These are phyloP conservation scores for Catonia carolina DNA, from an alignment of 2,888 invertebrate species.

Conservation along the genomic window DNA sequence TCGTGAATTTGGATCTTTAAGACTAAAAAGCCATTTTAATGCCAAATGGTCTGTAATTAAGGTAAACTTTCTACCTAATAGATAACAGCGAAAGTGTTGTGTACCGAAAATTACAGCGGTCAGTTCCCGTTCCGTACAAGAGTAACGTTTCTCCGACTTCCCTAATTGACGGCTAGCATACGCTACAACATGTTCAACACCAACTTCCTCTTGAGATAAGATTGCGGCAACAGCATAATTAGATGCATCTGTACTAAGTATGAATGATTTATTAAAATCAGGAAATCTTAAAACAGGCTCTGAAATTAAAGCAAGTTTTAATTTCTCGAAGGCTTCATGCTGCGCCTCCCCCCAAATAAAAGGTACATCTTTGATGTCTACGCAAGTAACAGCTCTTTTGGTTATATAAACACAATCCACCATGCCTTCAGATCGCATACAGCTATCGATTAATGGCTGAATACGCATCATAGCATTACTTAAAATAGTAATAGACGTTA, in stretches of 20 bases:
- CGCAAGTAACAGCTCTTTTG: no score
- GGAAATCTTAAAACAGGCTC: constrained; percentile 21
- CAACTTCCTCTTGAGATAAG: no score
- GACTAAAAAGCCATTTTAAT: no score
- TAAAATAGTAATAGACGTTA: no score
- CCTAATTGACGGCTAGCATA: constrained; percentile 37
- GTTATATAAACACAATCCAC: background rate
- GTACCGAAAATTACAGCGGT: constrained; percentile 37
- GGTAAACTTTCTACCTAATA: no score
- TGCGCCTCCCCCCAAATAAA: no score
- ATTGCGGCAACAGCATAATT: no score
- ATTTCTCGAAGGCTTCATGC: no score
- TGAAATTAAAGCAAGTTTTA: no score
- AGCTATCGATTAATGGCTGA: background rate
- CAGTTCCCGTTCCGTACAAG: constrained; percentile 37
- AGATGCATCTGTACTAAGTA: constrained; percentile 34
- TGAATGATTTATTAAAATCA: constrained; percentile 22
- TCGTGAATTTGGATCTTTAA: no score
- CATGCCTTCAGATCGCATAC: background rate
- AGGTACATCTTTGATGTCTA: background rate
- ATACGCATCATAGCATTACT: background rate
- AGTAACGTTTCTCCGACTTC: constrained; percentile 35
- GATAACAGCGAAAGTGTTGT: constrained; percentile 36
- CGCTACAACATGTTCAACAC: no score
- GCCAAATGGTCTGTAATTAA: no score